Evolutionary conservation across 2,113 vertebrate species (phyloP).

Genomic region (Pachyramphus minor): DNA sequence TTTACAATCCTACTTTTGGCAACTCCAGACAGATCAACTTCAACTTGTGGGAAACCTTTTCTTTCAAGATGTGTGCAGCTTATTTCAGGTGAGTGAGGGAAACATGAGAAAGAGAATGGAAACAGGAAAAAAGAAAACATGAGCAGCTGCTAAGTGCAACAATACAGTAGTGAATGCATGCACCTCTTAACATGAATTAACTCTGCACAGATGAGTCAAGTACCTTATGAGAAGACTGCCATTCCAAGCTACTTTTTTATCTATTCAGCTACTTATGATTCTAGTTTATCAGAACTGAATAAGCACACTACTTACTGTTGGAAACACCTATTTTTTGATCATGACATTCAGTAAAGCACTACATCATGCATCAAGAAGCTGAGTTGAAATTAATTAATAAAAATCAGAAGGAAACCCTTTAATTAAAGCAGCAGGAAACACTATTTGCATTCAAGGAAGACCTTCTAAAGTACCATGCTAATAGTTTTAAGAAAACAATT

Average conservation of each 20-base stretch:
- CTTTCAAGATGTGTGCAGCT: background rate
- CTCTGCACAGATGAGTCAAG: background rate
- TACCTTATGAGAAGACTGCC: background rate
- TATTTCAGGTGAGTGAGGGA: background rate
- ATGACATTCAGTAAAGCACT: slow-evolving; percentile 28
- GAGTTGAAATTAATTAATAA: slow-evolving; percentile 49
- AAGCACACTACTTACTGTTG: background rate
- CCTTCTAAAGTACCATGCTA: background rate
- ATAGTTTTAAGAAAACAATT: slow-evolving; percentile 14
- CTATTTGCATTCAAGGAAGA: slow-evolving; percentile 35
- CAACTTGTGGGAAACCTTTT: background rate
- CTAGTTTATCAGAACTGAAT: background rate
- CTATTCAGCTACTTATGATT: background rate
- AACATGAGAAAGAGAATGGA: background rate
- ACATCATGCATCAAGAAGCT: background rate
- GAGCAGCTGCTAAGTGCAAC: background rate
- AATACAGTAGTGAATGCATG: background rate
- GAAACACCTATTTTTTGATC: slow-evolving; percentile 29
- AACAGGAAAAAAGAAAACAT: background rate
- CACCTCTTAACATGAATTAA: slow-evolving; percentile 14
- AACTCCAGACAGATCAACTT: background rate
- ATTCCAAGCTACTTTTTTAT: slow-evolving; percentile 4
- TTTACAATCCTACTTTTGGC: background rate
- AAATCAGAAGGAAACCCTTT: slow-evolving; percentile 13
- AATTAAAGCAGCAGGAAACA: slow-evolving; percentile 47